phyloP scores from a whole-genome alignment of 1,140 invertebrate genomes.

The Temnothorax curvispinosus region DNA sequence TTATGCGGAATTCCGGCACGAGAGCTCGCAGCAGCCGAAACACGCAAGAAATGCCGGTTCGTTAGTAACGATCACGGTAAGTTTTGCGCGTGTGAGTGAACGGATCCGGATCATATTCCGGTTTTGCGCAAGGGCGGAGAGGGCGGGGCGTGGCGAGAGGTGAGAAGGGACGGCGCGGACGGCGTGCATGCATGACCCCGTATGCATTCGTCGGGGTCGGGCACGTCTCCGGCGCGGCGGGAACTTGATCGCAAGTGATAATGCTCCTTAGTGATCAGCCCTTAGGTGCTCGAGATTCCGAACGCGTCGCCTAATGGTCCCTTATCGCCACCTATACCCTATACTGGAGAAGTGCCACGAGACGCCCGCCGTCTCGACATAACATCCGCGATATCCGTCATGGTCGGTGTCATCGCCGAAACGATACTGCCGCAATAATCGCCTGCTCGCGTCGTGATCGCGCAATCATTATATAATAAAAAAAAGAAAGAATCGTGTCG shows the following conservation, averaged over 20 bases:
- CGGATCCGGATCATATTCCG: constrained; percentile 48
- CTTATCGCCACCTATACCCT: constrained; percentile 52
- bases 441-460: neutral
- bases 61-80: constrained; percentile 53
- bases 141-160: neutral
- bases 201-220: constrained; percentile 40
- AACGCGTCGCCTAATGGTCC: constrained; percentile 60
- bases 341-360: neutral
- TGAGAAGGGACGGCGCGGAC: neutral
- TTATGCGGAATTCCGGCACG: constrained; percentile 39
- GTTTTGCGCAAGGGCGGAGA: neutral
- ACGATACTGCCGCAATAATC: constrained; percentile 8
- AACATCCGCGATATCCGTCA: constrained; percentile 35
- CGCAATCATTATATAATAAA: neutral
- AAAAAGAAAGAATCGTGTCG: neutral
- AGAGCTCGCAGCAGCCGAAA: constrained; percentile 46
- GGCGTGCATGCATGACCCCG: constrained; percentile 3
- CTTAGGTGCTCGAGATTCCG: constrained; percentile 56
- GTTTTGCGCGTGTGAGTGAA: constrained; percentile 47
- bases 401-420: neutral
- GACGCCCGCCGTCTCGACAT: neutral
- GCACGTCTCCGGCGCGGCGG: constrained; percentile 30
- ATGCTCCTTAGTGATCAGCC: constrained; percentile 63
- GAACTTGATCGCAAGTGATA: constrained; percentile 64
- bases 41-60: constrained; percentile 55